Percentiles rank a stretch among this genome's conserved stretches.
These are phyloP conservation scores for Apostichopus japonicus DNA, from an alignment of 35 echinoderm and acorn worm species.

Conservation along the genomic window DNA sequence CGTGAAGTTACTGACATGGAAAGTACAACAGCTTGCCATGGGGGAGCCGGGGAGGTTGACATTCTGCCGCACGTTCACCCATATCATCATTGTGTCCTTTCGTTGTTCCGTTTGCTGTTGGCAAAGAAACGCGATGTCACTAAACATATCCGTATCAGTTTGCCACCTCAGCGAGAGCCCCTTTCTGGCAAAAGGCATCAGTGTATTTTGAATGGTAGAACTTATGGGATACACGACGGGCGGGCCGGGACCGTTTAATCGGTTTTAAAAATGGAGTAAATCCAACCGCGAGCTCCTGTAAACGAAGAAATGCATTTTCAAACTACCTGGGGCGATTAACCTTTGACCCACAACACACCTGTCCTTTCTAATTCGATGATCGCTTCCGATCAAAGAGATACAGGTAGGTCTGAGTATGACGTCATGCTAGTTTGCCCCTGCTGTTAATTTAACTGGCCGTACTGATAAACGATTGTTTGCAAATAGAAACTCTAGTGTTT, in stretches of 20 bases:
- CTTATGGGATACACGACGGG: conserved; percentile 2
- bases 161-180: conserved; percentile 7
- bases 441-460: conserved; percentile 6
- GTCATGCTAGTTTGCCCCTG: conserved; percentile 20
- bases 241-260: conserved; percentile 1
- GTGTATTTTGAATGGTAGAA: not conserved
- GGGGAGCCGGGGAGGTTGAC: conserved; percentile 31
- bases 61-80: conserved; percentile 43
- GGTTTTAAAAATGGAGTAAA: conserved; percentile 26
- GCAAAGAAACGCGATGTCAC: not conserved
- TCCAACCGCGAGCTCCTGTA: conserved; percentile 7
- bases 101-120: not conserved
- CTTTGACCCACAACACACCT: conserved; percentile 39
- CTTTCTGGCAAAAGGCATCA: conserved; percentile 7
- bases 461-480: not conserved
- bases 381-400: conserved; percentile 44
- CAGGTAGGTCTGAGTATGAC: conserved; percentile 36
- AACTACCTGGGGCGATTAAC: conserved; percentile 52
- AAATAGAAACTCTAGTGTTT: not conserved
- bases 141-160: not conserved
- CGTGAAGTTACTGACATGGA: not conserved
- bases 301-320: conserved; percentile 19
- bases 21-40: not conserved
- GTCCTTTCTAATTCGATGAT: conserved; percentile 40
- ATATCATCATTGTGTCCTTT: not conserved